These are phyloP conservation scores for Zosterops lateralis DNA, from an alignment of 2,113 vertebrate genomes.

Conservation along the genomic window DNA sequence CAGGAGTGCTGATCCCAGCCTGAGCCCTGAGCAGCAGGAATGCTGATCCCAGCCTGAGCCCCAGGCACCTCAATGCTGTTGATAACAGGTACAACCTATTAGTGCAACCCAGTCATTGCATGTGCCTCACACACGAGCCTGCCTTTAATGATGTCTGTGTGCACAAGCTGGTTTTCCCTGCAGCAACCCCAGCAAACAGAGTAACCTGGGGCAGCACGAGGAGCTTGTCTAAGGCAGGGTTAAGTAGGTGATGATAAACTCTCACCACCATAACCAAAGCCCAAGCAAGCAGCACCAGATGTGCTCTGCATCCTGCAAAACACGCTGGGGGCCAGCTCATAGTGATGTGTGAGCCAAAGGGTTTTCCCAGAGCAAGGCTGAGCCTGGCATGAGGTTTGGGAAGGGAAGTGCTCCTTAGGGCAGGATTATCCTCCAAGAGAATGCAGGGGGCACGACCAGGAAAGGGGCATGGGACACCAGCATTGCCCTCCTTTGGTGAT, in stretches of 20 bases:
- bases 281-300: not conserved
- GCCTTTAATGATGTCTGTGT: not conserved
- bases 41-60: not conserved
- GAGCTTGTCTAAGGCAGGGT: not conserved
- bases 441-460: not conserved
- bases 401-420: not conserved
- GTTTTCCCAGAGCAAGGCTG: conserved; percentile 2
- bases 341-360: not conserved
- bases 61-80: accelerated
- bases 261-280: not conserved
- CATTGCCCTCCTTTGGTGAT: accelerated
- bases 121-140: not conserved
- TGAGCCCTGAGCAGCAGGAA: not conserved
- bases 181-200: not conserved
- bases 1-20: not conserved
- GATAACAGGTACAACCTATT: not conserved
- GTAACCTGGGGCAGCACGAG: not conserved
- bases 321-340: not conserved
- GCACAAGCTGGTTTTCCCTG: not conserved
- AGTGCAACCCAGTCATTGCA: not conserved
- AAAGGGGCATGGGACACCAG: not conserved
- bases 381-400: not conserved
- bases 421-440: not conserved
- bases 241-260: conserved; percentile 13
- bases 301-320: not conserved